These are phyloP conservation scores for Isichthys henryi DNA, from an alignment of 2,113 vertebrate genomes.

Conservation along the genomic window DNA sequence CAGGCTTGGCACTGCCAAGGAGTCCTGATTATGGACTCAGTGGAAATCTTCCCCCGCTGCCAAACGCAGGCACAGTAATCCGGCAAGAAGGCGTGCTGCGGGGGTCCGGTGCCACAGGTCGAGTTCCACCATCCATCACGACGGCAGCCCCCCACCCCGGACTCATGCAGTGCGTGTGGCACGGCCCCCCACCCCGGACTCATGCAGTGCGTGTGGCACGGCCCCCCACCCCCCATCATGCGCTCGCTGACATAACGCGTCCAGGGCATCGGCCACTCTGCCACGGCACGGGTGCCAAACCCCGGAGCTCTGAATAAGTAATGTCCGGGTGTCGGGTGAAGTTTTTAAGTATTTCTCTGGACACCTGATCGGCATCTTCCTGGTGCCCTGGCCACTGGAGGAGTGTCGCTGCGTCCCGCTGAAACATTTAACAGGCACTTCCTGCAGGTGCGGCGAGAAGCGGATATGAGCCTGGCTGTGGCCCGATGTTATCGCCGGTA, in stretches of 20 bases:
- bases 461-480: not conserved
- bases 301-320: conserved; percentile 67
- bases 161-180: not conserved
- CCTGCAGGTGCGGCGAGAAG: conserved; percentile 14
- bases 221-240: conserved; percentile 30
- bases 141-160: not conserved
- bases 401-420: conserved; percentile 36
- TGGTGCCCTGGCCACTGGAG: conserved; percentile 27
- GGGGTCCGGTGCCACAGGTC: conserved; percentile 32
- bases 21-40: conserved; percentile 32
- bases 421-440: conserved; percentile 45
- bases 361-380: conserved; percentile 46
- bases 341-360: conserved; percentile 40
- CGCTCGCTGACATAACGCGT: conserved; percentile 41
- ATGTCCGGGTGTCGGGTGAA: conserved; percentile 61
- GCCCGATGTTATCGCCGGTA: not conserved
- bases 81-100: conserved; percentile 35
- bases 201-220: not conserved
- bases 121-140: conserved; percentile 28
- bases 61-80: conserved; percentile 30
- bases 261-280: conserved; percentile 41
- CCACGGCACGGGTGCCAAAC: conserved; percentile 39
- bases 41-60: conserved; percentile 49
- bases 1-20: not conserved
- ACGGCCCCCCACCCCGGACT: conserved; percentile 14